phyloP scores from a whole-genome alignment of 2,888 invertebrate species.

The Protodeltote pygarga region DNA sequence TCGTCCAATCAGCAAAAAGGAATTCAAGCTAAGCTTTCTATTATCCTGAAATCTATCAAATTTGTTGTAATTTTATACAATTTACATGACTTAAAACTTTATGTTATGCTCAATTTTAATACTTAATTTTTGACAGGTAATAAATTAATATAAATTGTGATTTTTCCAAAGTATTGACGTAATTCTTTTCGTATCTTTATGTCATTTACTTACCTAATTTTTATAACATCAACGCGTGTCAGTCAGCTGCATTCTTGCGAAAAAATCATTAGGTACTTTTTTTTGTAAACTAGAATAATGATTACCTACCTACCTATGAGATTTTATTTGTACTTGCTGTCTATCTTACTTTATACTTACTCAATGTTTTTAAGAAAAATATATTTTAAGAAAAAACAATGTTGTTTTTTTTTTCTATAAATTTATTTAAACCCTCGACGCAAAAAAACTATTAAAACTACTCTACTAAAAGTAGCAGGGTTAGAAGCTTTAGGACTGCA shows the following conservation, averaged over 20 bases:
- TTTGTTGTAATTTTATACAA: constrained; percentile 3
- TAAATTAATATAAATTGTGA: neutral
- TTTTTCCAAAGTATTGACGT: no score
- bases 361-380: constrained; percentile 32
- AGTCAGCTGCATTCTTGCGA: no score
- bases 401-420: constrained; percentile 8
- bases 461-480: no score
- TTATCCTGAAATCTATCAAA: neutral
- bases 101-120: constrained; percentile 19
- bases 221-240: no score
- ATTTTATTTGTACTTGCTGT: constrained; percentile 18
- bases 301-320: constrained; percentile 35
- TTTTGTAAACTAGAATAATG: neutral
- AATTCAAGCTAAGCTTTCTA: no score
- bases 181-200: no score
- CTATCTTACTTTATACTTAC: constrained; percentile 6
- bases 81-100: neutral
- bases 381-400: constrained; percentile 4
- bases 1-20: no score
- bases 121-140: constrained; percentile 5
- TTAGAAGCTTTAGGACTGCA: no score
- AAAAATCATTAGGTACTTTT: neutral
- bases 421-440: no score
- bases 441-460: no score
- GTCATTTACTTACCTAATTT: no score